A percentile compares a stretch with the other conserved stretches of the same genome.
phyloP scores from a whole-genome alignment of 2,113 vertebrate genomes.

The Hiodon alosoides region DNA sequence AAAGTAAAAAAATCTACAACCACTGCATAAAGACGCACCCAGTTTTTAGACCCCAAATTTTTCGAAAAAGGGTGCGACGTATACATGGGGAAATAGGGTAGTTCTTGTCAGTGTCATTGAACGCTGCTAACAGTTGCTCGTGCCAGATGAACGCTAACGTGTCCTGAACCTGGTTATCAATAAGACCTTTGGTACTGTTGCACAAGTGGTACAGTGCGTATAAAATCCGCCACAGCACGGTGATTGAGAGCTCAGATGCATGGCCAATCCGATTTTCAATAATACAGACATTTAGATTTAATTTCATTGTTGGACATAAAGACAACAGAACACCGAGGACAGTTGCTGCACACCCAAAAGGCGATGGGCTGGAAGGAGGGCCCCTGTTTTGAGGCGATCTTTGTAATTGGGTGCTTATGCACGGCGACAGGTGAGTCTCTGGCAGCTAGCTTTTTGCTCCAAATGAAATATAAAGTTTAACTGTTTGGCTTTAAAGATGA shows the following conservation, averaged over 20 bases:
- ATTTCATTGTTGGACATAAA: background rate
- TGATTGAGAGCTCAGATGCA: background rate
- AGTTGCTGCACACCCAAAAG: background rate
- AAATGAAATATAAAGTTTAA: background rate
- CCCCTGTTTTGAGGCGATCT: too few relatives aligned
- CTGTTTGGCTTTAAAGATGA: background rate
- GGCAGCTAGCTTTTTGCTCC: too few relatives aligned
- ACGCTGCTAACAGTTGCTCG: background rate
- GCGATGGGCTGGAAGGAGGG: background rate
- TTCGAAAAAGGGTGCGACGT: too few relatives aligned
- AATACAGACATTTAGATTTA: background rate
- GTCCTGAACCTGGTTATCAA: background rate
- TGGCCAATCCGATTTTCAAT: background rate
- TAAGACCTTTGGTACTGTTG: constrained; percentile 41
- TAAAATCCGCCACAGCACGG: constrained; percentile 19
- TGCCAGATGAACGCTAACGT: background rate
- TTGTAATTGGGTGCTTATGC: background rate
- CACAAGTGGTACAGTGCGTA: constrained; percentile 14
- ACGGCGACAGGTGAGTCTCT: constrained; percentile 1
- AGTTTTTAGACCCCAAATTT: too few relatives aligned
- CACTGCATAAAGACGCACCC: too few relatives aligned
- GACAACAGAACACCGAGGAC: background rate
- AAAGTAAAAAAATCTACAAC: too few relatives aligned
- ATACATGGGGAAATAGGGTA: too few relatives aligned
- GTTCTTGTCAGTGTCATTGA: too few relatives aligned